phyloP scores from a whole-genome alignment of 2,888 invertebrate species.

The Folsomia candida region DNA sequence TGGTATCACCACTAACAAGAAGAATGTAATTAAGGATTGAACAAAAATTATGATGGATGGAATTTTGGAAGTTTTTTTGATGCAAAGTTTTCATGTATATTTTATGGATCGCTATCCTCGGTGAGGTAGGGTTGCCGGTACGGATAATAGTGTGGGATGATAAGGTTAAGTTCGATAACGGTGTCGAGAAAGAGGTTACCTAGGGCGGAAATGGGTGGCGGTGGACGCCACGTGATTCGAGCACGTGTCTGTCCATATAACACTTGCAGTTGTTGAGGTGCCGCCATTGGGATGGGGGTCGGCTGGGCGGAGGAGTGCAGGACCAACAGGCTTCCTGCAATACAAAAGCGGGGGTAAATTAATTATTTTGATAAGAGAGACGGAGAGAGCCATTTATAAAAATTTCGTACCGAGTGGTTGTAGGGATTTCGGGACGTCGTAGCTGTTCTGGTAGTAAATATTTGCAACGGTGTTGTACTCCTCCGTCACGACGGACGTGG shows the following conservation, averaged over 20 bases:
- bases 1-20: no score
- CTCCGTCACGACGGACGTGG: slow-evolving; percentile 71
- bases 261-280: slow-evolving; percentile 76
- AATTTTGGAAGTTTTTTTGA: neutral
- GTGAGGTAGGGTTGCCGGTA: no score
- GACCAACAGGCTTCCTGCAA: slow-evolving; percentile 56
- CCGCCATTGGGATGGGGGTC: slow-evolving; percentile 72
- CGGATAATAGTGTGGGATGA: no score
- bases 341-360: no score
- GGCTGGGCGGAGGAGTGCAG: slow-evolving; percentile 73
- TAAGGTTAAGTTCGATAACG: slow-evolving; percentile 24
- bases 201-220: slow-evolving; percentile 72
- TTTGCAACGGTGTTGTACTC: slow-evolving; percentile 69
- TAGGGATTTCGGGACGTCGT: slow-evolving; percentile 56
- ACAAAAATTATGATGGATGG: no score
- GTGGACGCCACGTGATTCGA: slow-evolving; percentile 66
- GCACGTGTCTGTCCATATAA: slow-evolving; percentile 63
- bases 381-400: no score
- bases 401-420: slow-evolving; percentile 60
- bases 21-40: no score
- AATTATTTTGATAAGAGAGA: no score
- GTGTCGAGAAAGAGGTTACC: slow-evolving; percentile 57
- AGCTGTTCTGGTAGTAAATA: slow-evolving; percentile 75
- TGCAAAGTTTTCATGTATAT: no score
- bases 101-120: no score